These are phyloP conservation scores for Tragulus kanchil DNA, from an alignment of 2,113 vertebrate species.

Conservation along the genomic window DNA sequence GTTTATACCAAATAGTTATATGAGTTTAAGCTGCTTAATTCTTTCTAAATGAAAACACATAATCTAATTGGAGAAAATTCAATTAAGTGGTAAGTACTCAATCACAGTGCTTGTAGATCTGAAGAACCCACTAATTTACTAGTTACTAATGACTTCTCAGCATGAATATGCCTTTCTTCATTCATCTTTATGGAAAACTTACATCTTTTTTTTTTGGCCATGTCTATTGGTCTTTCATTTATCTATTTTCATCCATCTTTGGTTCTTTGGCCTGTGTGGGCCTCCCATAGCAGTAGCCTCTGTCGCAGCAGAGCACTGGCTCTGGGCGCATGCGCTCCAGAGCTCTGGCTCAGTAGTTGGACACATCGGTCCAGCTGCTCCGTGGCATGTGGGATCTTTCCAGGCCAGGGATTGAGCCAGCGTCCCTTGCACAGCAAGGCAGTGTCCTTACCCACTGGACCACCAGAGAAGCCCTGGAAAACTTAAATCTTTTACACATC, in stretches of 20 bases:
- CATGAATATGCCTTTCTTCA: background rate
- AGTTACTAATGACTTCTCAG: conserved; percentile 2
- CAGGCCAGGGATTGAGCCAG: too few species aligned
- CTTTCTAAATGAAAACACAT: background rate
- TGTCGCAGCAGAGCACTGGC: too few species aligned
- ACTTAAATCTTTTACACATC: background rate
- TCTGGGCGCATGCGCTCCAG: too few species aligned
- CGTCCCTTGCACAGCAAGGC: too few species aligned
- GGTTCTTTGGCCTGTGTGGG: too few species aligned
- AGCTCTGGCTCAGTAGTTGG: too few species aligned
- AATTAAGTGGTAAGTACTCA: conserved; percentile 49
- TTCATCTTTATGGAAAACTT: background rate
- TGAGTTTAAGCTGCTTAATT: conserved; percentile 8
- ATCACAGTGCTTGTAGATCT: conserved; percentile 2
- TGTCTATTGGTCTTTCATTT: too few species aligned
- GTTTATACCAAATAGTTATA: conserved; percentile 6
- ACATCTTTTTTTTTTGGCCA: background rate
- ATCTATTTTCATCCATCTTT: too few species aligned
- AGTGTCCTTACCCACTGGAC: too few species aligned
- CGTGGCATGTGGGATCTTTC: too few species aligned
- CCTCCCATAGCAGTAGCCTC: too few species aligned
- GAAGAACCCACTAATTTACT: conserved; percentile 44
- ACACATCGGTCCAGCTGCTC: too few species aligned
- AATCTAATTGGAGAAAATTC: conserved; percentile 17
- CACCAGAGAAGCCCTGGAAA: background rate